Evolutionary conservation across 92 coral and sea anemone species (phyloP), one percentile per base, ranked within the genome.

Genomic region (Meandrina meandrites): DNA sequence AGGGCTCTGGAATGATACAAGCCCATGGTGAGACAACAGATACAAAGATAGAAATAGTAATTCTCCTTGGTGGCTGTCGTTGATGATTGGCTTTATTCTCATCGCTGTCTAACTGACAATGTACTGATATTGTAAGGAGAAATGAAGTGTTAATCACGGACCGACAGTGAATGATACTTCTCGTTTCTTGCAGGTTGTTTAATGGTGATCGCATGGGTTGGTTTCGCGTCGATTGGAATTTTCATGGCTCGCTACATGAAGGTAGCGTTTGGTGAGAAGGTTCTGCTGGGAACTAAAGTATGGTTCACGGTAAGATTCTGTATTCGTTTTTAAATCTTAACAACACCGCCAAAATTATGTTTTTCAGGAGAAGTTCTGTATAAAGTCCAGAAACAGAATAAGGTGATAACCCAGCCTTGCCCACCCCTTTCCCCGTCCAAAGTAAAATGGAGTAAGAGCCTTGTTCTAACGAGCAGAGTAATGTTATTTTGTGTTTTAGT

Each of bases 221-320:
- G 92, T 8, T 92, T 88, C 80, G 98, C 95, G 32, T 81, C 95
- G 1, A 76, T 94, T 54, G 94, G 90, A 30, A 90, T 94, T 30
- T 94, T 92, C 90, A 94, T 92, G 94, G 98, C 98, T 54, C 95
- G 98, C 12, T 93, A 89, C 81, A 94, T 87, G 94, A 91, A 85
- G 70, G 90, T 86, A 21, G 94, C 87, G 16, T 94, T 95, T 93
- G 91, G 87, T 16, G 91, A 90, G 8, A 82, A 88, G 30, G 83
- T 81, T 77, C 72, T 94, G 74, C 88, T 80, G 36, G 94, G 92
- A 14, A 82, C 90, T 70, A 90, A 89, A 79, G 88, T 93, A 5
- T 94, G 98, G 98, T 94, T 94, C 74, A 84, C 89, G 93, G 98
- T 94, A 34, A 54, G 93, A 54, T 5, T 1, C 30, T 37, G 83